Percentiles rank a stretch among this genome's conserved stretches.
These are phyloP conservation scores for Cephus sareptanus DNA, from an alignment of 2,888 invertebrate species.

Conservation along the genomic window DNA sequence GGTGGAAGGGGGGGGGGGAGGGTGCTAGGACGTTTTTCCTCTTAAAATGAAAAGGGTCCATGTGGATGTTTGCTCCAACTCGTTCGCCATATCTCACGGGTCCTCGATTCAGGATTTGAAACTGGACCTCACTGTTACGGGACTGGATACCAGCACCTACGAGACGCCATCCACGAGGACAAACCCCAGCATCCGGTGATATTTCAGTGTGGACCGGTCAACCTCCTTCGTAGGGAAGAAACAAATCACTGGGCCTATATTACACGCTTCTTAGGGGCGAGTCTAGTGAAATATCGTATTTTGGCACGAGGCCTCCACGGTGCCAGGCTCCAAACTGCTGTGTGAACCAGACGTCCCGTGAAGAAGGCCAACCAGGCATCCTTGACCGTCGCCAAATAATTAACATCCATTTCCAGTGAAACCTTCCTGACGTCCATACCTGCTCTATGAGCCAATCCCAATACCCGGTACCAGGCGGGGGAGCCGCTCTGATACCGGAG, in stretches of 20 bases:
- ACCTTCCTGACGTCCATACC: conserved; percentile 27
- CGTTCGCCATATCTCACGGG: neutral
- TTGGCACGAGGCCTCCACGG: conserved; percentile 45
- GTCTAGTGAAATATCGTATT: conserved; percentile 58
- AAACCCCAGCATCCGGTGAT: conserved; percentile 53
- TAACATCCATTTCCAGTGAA: conserved; percentile 37
- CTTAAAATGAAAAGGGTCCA: neutral
- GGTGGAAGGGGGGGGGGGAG: no score
- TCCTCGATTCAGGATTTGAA: neutral
- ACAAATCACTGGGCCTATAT: conserved; percentile 60
- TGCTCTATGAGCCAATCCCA: conserved; percentile 13
- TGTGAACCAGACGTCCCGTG: conserved; percentile 32
- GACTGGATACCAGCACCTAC: neutral
- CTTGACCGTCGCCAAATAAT: conserved; percentile 43
- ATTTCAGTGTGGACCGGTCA: conserved; percentile 43
- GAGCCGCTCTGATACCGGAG: neutral
- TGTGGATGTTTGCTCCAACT: neutral
- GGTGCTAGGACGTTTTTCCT: neutral
- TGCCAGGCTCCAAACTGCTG: conserved; percentile 20
- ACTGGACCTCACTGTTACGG: neutral
- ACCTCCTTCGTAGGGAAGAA: conserved; percentile 41
- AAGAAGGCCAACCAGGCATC: conserved; percentile 25
- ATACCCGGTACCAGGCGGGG: neutral
- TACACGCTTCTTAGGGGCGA: conserved; percentile 54
- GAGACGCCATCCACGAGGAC: neutral